Conservation (phyloP, 1,140 invertebrate species). For the Choristoneura fumiferana region DNA sequence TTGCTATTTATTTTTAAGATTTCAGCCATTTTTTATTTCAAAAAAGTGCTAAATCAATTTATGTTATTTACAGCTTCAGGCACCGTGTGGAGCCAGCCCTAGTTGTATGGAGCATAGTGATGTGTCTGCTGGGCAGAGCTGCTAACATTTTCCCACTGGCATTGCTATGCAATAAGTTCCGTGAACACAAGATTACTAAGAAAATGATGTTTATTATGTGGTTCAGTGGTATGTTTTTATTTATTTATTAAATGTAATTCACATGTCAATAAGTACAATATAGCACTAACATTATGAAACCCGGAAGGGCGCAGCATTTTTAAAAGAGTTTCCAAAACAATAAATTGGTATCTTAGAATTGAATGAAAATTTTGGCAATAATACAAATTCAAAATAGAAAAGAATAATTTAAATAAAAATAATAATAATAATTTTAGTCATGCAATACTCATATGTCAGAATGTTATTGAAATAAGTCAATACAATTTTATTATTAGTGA, state of each 20-base stretch:
- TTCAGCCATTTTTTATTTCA: not conserved
- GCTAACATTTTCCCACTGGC: conserved; percentile 98
- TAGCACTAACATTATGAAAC: too few species aligned
- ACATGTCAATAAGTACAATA: too few species aligned
- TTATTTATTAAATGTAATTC: not conserved
- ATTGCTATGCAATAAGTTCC: conserved; percentile 95
- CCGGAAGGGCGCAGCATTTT: too few species aligned
- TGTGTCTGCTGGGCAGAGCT: conserved; percentile 95
- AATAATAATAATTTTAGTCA: too few species aligned
- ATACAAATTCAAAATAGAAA: too few species aligned
- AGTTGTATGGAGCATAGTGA: conserved; percentile 95
- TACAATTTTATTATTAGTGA: too few species aligned
- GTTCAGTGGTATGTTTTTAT: conserved; percentile 90
- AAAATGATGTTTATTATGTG: conserved; percentile 99
- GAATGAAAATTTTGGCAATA: too few species aligned
- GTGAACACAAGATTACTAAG: conserved; percentile 97
- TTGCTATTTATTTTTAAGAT: conserved; percentile 16
- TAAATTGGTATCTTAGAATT: too few species aligned
- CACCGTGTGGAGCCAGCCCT: conserved; percentile 89
- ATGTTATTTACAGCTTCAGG: conserved; percentile 85
- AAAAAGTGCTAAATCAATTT: not conserved
- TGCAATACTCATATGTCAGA: too few species aligned
- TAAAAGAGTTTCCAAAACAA: too few species aligned
- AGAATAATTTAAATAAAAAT: too few species aligned
- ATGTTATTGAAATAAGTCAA: too few species aligned